Evolutionary conservation across 2,797 vertebrate genomes (phyloP), one percentile per base, ranked within the genome.

Genomic region (Platalea minor): DNA sequence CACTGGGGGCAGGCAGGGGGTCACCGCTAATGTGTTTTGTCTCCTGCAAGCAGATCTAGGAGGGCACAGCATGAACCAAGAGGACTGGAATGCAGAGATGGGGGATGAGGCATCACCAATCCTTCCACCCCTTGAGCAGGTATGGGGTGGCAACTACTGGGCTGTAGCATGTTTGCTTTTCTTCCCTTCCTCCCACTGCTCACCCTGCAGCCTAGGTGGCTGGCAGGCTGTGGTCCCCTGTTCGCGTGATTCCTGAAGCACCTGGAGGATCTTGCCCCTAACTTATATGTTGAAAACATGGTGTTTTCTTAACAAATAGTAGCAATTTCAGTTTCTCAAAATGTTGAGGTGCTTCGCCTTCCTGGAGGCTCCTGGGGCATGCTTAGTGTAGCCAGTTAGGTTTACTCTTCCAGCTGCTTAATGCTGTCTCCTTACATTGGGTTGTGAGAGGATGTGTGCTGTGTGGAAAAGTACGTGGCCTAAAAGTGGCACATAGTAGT

Each of bases 21-120:
- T 4, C 0, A 2, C 8, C 1, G 5, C 17, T 85, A 5, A 54
- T 17, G 23, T 17, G 19, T 26, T 56, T 13, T 14, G 5, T 57
- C 2, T 43, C 5, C 4, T 26, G 25, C 7, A 15, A 2, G 17
- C 46, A 69, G 84, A 10, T 24, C 12, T 4, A 19, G 11, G 17
- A 9, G 21, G 5, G 4, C 2, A 1, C 82, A 63, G 20, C 57
- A 96, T 96, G 97, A 70, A 60, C 26, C 82, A 92, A 46, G 97
- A 98, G 74, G 95, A 98, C 77, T 97, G 97, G 98, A 93, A 98
- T 26, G 28, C 72, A 4, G 97, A 97, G 87, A 35, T 95, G 25
- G 57, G 37, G 43, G 95, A 67, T 2, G 59, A 88, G 85, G 13
- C 39, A 6, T 53, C 93, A 4, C 18, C 74, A 29, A 17, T 13